Conservation (phyloP, 2,888 invertebrate genomes). For the Parascotia fuliginaria region DNA sequence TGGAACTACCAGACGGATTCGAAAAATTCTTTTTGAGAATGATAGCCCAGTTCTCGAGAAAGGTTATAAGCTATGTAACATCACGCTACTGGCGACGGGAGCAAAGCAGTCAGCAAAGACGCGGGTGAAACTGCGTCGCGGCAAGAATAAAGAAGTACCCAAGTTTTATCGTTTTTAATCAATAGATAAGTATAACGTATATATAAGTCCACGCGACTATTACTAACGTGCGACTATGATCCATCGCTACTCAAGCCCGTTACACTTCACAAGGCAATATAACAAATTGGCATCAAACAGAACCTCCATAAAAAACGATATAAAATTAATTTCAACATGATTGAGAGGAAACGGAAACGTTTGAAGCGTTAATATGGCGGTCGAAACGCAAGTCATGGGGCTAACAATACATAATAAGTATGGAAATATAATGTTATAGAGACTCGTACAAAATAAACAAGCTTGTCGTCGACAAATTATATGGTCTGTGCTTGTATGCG, state of each 20-base stretch:
- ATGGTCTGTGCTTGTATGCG: constrained; percentile 19
- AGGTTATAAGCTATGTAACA: too few relatives aligned
- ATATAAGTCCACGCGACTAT: too few relatives aligned
- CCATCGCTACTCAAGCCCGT: background rate
- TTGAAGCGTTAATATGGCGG: constrained; percentile 44
- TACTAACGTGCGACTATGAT: background rate
- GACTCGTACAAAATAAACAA: constrained; percentile 71
- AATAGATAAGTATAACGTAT: too few relatives aligned
- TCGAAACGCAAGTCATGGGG: constrained; percentile 56
- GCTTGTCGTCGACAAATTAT: constrained; percentile 57
- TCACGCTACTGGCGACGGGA: too few relatives aligned
- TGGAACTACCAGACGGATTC: too few relatives aligned
- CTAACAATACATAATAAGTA: constrained; percentile 59
- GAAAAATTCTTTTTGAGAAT: too few relatives aligned
- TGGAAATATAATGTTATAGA: constrained; percentile 63
- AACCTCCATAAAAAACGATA: constrained; percentile 11
- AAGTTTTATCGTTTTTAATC: too few relatives aligned
- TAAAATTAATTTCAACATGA: constrained; percentile 13
- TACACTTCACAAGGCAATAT: background rate
- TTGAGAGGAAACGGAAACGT: constrained; percentile 52
- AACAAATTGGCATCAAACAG: constrained; percentile 12
- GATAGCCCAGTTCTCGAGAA: too few relatives aligned
- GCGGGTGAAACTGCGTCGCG: too few relatives aligned
- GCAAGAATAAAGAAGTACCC: too few relatives aligned
- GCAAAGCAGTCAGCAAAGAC: too few relatives aligned